Evolutionary conservation across 2,113 vertebrate genomes (phyloP), one percentile per base, ranked within the genome.

Genomic region (Hippocampus mohnikei): DNA sequence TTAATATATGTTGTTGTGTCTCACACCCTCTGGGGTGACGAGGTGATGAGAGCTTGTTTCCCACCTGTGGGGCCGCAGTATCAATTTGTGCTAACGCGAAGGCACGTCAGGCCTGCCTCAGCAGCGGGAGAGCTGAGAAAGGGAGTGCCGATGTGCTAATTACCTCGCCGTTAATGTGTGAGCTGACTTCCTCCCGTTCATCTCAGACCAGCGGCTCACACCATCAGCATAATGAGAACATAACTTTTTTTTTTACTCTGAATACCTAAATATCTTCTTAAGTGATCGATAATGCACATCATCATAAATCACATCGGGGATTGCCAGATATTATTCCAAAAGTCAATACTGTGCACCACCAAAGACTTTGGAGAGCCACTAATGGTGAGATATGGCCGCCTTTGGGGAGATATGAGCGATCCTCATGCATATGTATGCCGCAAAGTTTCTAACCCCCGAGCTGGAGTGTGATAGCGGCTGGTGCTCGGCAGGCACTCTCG

Each of bases 221-320:
- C 92, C 93, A 93, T 81, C 78, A 94, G 70, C 90, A 87, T 94
- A 94, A 95, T 93, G 93, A 92, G 91, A 93, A 88, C 92, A 93
- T 93, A 92, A 92, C 94, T 95, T 94, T 91, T 93, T 89, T 95
- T 94, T 91, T 93, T 89, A 88, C 94, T 92, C 92, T 89, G 85
- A 93, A 94, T 94, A 94, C 93, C 94, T 94, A 94, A 95, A 95
- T 94, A 95, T 95, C 95, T 95, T 92, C 95, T 95, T 96, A 96
- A 88, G 90, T 94, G 95, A 96, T 98, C 94, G 84, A 96, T 97
- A 98, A 94, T 95, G 93, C 93, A 93, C 93, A 96, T 97, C 95
- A 96, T 92, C 94, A 95, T 95, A 95, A 97, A 97, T 97, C 95
- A 95, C 93, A 86, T 91, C 88, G 80, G 91, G 82, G 82, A 94